A percentile compares a stretch with the other conserved stretches of the same genome.
Evolutionary conservation across 2,797 vertebrate genomes (phyloP).

Genomic region (Acipenser ruthenus): DNA sequence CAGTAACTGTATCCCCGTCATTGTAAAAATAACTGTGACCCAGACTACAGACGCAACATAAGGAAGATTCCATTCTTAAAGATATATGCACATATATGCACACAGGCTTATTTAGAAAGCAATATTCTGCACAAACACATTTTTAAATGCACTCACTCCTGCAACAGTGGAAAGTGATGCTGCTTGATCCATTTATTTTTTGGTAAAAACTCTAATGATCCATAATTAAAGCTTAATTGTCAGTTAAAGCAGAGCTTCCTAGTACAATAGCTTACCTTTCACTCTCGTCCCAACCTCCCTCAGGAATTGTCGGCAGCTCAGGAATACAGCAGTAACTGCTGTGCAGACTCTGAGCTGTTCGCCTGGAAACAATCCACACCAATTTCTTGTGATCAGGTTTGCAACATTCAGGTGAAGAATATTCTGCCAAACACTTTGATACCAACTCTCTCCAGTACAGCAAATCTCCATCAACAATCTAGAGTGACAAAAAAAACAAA

Average conservation of each 20-base stretch:
- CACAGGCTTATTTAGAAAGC: neutral
- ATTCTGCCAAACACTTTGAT: conserved; percentile 81
- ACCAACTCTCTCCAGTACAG: conserved; percentile 80
- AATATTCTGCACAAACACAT: conserved; percentile 12
- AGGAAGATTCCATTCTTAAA: no score
- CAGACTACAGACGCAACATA: no score
- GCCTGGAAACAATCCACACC: conserved; percentile 89
- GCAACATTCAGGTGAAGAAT: conserved; percentile 88
- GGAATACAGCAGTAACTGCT: conserved; percentile 81
- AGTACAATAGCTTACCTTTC: conserved; percentile 63
- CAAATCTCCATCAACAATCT: conserved; percentile 80
- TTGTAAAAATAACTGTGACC: no score
- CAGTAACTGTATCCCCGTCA: no score
- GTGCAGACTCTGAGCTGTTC: conserved; percentile 88
- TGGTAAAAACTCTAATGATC: neutral
- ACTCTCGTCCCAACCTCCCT: conserved; percentile 73
- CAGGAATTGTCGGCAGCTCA: conserved; percentile 88
- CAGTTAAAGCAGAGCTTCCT: neutral
- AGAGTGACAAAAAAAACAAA: conserved; percentile 25
- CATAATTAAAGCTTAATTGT: neutral
- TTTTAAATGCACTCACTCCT: neutral
- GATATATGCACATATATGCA: neutral
- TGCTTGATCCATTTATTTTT: conserved; percentile 11
- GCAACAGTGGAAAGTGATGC: neutral
- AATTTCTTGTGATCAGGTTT: conserved; percentile 88